Conservation (phyloP, 2,113 vertebrate species). For the Grus americana region DNA sequence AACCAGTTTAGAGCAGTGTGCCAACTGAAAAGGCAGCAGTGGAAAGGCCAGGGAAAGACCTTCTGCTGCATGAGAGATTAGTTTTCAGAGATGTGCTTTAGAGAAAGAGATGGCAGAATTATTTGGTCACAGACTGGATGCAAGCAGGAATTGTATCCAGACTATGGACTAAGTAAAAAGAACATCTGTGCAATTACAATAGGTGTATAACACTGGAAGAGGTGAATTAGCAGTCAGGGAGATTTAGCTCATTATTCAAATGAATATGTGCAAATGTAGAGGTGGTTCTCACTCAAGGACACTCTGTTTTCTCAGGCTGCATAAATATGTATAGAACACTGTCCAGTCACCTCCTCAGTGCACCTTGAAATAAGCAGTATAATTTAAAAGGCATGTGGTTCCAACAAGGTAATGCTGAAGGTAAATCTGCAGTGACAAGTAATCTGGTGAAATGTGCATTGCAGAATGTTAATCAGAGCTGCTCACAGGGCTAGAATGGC, state of each 20-base stretch:
- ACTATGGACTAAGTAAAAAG: not conserved
- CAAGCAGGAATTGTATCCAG: not conserved
- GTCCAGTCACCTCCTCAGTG: not conserved
- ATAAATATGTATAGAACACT: slow-evolving; percentile 10
- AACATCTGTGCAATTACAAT: not conserved
- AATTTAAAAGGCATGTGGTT: not conserved
- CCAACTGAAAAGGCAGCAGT: not conserved
- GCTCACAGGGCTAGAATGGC: not conserved
- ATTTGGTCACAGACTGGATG: not conserved
- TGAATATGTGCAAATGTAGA: not conserved
- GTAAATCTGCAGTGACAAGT: slow-evolving; percentile 19
- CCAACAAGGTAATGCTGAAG: not conserved
- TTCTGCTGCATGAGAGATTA: not conserved
- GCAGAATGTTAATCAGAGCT: slow-evolving; percentile 7
- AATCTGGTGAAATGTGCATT: not conserved
- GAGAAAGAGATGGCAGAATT: not conserved
- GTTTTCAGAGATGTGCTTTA: not conserved
- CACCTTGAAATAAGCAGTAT: not conserved
- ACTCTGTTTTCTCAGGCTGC: not conserved
- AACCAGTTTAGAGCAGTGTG: not conserved
- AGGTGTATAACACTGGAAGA: not conserved
- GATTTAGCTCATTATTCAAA: slow-evolving; percentile 6
- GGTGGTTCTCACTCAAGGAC: not conserved
- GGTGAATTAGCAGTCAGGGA: not conserved
- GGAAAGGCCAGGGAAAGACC: not conserved